Conservation (phyloP, 1,140 invertebrate genomes). For the Conus ventricosus region DNA sequence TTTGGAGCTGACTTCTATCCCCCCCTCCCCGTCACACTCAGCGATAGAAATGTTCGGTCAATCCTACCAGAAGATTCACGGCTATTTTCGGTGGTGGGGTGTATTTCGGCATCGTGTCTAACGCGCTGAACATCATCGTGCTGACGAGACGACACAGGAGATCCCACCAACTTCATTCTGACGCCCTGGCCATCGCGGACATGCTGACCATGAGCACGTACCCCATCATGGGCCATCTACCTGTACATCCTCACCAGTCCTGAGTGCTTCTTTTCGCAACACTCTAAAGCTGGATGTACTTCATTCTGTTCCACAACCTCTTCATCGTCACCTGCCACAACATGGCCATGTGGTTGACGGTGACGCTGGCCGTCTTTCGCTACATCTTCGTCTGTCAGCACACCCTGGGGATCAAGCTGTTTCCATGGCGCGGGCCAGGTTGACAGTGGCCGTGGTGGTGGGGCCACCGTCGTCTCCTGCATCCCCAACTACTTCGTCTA, state of each 20-base stretch:
- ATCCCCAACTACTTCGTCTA: slow-evolving; percentile 82
- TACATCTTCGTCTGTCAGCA: slow-evolving; percentile 80
- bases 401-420: slow-evolving; percentile 82
- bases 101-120: slow-evolving; percentile 90
- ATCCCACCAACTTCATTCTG: slow-evolving; percentile 87
- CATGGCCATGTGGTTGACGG: slow-evolving; percentile 92
- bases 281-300: slow-evolving; percentile 64
- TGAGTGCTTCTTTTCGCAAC: slow-evolving; percentile 9
- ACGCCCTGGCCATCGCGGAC: slow-evolving; percentile 81
- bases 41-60: background rate
- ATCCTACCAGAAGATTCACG: slow-evolving; percentile 77
- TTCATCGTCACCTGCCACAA: slow-evolving; percentile 90
- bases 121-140: slow-evolving; percentile 91
- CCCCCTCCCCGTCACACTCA: background rate
- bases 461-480: slow-evolving; percentile 84
- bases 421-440: slow-evolving; percentile 82
- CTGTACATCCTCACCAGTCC: slow-evolving; percentile 56
- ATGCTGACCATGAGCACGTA: slow-evolving; percentile 93
- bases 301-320: slow-evolving; percentile 74
- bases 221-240: slow-evolving; percentile 86
- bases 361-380: slow-evolving; percentile 93
- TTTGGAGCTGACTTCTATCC: too few species aligned
- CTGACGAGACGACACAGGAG: slow-evolving; percentile 87
- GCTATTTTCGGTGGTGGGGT: slow-evolving; percentile 84
- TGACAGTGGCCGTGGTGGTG: slow-evolving; percentile 85